phyloP scores from a whole-genome alignment of 2,888 invertebrate genomes.

The Marronus borbonicus region DNA sequence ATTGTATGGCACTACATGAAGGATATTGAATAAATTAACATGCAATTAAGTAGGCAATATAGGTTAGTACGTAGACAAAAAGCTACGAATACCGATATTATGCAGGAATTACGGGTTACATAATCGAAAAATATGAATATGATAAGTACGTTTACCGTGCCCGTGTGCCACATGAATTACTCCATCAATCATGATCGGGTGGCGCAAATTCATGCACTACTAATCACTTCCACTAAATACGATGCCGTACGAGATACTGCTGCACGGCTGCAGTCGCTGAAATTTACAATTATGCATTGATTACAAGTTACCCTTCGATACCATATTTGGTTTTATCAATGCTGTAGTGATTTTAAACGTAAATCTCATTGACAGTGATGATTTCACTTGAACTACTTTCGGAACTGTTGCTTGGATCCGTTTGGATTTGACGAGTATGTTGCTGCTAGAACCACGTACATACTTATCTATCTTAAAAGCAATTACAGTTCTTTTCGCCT shows the following conservation, averaged over 20 bases:
- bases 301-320: conserved; percentile 41
- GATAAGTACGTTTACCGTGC: conserved; percentile 38
- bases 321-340: conserved; percentile 39
- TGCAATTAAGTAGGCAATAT: conserved; percentile 9
- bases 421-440: neutral
- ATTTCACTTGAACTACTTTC: conserved; percentile 44
- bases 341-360: conserved; percentile 15
- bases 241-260: conserved; percentile 11
- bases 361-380: conserved; percentile 25
- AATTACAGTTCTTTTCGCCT: no score
- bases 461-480: neutral
- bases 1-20: neutral
- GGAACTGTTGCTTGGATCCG: conserved; percentile 2
- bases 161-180: conserved; percentile 14
- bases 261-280: neutral
- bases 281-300: neutral
- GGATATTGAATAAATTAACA: conserved; percentile 5
- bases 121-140: conserved; percentile 24
- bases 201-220: conserved; percentile 39
- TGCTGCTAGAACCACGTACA: neutral
- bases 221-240: conserved; percentile 26
- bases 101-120: conserved; percentile 22
- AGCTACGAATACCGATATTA: conserved; percentile 15
- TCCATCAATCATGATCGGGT: conserved; percentile 26
- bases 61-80: conserved; percentile 21